A percentile compares a stretch with the other conserved stretches of the same genome.
phyloP scores from a whole-genome alignment of 2,888 invertebrate species.

The Marasmarcha lunaedactyla region DNA sequence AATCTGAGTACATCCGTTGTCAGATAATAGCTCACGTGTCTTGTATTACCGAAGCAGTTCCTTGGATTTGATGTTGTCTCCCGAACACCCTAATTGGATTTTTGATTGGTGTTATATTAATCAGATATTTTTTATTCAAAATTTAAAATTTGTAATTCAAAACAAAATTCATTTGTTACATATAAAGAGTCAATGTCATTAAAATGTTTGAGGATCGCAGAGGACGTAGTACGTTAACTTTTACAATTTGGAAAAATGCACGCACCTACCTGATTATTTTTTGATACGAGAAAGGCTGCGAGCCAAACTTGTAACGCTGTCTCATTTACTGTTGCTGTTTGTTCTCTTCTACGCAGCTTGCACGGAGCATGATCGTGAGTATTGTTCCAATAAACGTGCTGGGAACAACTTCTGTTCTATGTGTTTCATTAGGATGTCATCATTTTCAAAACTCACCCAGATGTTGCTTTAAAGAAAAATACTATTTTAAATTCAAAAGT shows the following conservation, averaged over 20 bases:
- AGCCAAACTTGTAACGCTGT: constrained; percentile 40
- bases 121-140: background rate
- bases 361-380: constrained; percentile 94
- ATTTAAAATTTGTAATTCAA: background rate
- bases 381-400: constrained; percentile 38
- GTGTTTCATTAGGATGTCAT: background rate
- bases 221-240: background rate
- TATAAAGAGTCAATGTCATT: no score
- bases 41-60: constrained; percentile 5
- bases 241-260: background rate
- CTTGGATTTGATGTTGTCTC: constrained; percentile 17
- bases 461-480: constrained; percentile 25
- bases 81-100: constrained; percentile 15
- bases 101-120: constrained; percentile 1
- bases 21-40: background rate
- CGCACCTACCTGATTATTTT: background rate
- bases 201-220: no score
- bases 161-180: background rate
- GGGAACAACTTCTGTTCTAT: constrained; percentile 16
- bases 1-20: constrained; percentile 22
- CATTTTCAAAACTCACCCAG: constrained; percentile 21
- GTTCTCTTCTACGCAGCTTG: constrained; percentile 81
- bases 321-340: constrained; percentile 75
- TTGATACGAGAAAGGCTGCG: constrained; percentile 28
- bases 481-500: constrained; percentile 3